Evolutionary conservation across 2,888 invertebrate genomes (phyloP).

Genomic region (Antheraea assamensis): DNA sequence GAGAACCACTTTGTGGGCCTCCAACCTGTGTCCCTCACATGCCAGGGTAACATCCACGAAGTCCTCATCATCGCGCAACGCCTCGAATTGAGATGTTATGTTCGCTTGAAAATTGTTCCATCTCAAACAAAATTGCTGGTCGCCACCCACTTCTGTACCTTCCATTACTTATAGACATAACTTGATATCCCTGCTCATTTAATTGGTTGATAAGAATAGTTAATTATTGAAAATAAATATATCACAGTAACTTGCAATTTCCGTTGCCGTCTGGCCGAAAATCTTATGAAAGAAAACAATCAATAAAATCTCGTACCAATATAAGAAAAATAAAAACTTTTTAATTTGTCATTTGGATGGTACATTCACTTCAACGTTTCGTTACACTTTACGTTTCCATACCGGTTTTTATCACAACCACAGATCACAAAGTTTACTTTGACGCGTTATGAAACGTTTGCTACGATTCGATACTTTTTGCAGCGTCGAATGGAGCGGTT

Average conservation of each 20-base stretch:
- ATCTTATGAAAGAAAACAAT: conserved; percentile 83
- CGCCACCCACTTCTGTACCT: conserved; percentile 84
- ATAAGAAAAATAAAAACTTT: conserved; percentile 82
- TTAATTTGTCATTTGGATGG: conserved; percentile 82
- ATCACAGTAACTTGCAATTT: conserved; percentile 83
- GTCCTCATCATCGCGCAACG: conserved; percentile 92
- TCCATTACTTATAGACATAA: conserved; percentile 84
- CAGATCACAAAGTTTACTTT: conserved; percentile 3
- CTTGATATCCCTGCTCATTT: conserved; percentile 82
- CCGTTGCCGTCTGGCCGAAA: conserved; percentile 83
- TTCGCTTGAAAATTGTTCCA: conserved; percentile 96
- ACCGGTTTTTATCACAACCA: conserved; percentile 43
- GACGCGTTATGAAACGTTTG: conserved; percentile 16
- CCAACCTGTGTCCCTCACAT: conserved; percentile 91
- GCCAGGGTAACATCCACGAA: conserved; percentile 94
- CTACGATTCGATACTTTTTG: conserved; percentile 15
- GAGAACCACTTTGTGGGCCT: conserved; percentile 93
- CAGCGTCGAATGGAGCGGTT: conserved; percentile 22
- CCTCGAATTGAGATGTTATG: conserved; percentile 93
- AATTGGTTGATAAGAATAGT: conserved; percentile 82
- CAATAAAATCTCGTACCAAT: conserved; percentile 83
- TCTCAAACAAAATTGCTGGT: conserved; percentile 94
- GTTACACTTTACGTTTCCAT: conserved; percentile 51
- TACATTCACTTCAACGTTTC: conserved; percentile 81
- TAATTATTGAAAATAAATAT: conserved; percentile 82